These are phyloP conservation scores for Temnothorax rugatulus DNA, from an alignment of 2,888 invertebrate species.

Conservation along the genomic window DNA sequence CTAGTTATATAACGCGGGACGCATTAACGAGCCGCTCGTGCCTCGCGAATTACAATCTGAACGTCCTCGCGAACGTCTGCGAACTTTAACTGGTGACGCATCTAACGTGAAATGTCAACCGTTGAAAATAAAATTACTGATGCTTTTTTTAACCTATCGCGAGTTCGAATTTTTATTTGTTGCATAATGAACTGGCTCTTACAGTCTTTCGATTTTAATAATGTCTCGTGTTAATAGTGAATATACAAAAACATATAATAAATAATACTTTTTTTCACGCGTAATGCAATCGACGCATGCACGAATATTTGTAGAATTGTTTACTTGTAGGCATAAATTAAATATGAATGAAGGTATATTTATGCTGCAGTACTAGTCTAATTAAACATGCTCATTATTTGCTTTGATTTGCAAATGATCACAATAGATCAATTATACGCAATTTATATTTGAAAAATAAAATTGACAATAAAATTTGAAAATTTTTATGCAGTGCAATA, in stretches of 20 bases:
- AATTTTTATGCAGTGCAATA: neutral
- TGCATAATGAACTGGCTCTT: neutral
- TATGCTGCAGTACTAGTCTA: neutral
- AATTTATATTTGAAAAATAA: neutral
- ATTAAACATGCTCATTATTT: neutral
- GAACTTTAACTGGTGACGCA: neutral
- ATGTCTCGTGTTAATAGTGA: neutral
- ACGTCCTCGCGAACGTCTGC: constrained; percentile 39
- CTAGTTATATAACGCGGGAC: constrained; percentile 76
- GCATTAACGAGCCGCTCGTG: constrained; percentile 62
- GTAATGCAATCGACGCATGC: neutral
- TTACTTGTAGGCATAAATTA: neutral
- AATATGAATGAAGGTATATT: neutral
- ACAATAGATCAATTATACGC: neutral
- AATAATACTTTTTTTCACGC: constrained; percentile 2
- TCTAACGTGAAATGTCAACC: neutral
- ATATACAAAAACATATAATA: neutral
- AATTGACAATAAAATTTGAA: neutral
- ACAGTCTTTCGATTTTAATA: neutral
- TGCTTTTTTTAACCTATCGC: neutral
- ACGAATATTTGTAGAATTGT: neutral
- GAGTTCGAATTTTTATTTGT: neutral
- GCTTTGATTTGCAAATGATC: neutral
- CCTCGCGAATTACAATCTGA: constrained; percentile 59
- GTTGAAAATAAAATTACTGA: neutral